These are phyloP conservation scores for Drosophila dunni DNA, from an alignment of 1,140 invertebrate species.

Conservation along the genomic window DNA sequence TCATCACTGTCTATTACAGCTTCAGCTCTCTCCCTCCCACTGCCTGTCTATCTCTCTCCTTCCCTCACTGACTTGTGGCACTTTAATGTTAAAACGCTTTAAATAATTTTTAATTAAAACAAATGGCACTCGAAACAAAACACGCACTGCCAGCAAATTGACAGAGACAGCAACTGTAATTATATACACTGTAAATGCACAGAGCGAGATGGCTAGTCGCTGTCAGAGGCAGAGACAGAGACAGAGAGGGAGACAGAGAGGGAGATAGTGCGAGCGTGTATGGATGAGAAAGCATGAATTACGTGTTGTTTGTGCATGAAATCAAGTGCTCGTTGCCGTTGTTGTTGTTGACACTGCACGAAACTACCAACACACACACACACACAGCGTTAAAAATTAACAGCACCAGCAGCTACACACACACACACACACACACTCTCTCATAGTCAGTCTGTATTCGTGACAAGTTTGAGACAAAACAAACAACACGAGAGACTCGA, in stretches of 20 bases:
- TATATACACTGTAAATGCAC: conserved; percentile 27
- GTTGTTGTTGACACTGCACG: conserved; percentile 60
- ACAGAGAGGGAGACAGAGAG: background rate
- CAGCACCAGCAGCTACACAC: conserved; percentile 35
- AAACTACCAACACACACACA: conserved; percentile 23
- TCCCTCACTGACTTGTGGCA: conserved; percentile 12
- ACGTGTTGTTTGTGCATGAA: conserved; percentile 75
- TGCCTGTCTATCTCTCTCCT: background rate
- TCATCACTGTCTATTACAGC: background rate
- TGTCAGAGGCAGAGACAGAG: background rate
- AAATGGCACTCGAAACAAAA: conserved; percentile 78
- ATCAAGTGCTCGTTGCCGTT: conserved; percentile 61
- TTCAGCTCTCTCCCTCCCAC: background rate
- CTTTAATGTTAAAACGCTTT: conserved; percentile 59
- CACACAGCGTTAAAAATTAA: conserved; percentile 15
- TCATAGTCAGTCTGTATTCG: conserved; percentile 31
- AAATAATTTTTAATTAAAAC: conserved; percentile 82
- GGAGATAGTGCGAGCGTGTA: background rate
- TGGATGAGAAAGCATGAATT: conserved; percentile 20
- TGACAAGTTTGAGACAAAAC: conserved; percentile 71
- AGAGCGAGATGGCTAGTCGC: background rate
- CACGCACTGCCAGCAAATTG: conserved; percentile 63
- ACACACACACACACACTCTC: conserved; percentile 12
- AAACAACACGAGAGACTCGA: conserved; percentile 53
- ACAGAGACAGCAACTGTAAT: conserved; percentile 45